A percentile compares a stretch with the other conserved stretches of the same genome.
These are phyloP conservation scores for Enteromius mattozi DNA, from an alignment of 2,797 vertebrate genomes.

Conservation along the genomic window DNA sequence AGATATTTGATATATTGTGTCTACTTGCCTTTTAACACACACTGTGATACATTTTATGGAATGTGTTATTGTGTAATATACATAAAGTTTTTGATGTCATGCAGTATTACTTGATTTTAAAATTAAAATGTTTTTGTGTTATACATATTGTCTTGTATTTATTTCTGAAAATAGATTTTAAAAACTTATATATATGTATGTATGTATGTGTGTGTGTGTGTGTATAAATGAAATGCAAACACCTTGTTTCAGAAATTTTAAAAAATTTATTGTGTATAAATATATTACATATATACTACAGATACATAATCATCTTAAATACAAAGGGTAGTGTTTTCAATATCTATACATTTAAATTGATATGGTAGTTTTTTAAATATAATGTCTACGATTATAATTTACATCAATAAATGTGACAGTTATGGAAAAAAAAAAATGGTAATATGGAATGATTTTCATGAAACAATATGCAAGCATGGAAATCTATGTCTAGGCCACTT, in stretches of 20 bases:
- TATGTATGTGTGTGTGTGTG: too few species aligned
- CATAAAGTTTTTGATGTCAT: slow-evolving; percentile 10
- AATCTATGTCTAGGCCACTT: slow-evolving; percentile 29
- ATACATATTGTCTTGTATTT: background rate
- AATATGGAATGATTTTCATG: slow-evolving; percentile 94
- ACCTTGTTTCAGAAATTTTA: slow-evolving; percentile 84
- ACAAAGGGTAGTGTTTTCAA: slow-evolving; percentile 99
- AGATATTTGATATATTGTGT: slow-evolving; percentile 15
- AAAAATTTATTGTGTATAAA: slow-evolving; percentile 99
- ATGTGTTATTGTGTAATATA: background rate
- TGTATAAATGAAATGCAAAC: slow-evolving; percentile 10
- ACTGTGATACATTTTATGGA: background rate
- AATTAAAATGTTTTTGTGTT: slow-evolving; percentile 27
- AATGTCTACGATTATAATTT: slow-evolving; percentile 99
- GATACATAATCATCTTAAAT: slow-evolving; percentile 99
- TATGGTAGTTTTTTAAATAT: slow-evolving; percentile 98
- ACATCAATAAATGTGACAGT: slow-evolving; percentile 87
- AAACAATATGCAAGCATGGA: slow-evolving; percentile 9
- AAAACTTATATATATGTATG: background rate
- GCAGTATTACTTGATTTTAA: slow-evolving; percentile 6
- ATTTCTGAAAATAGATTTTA: background rate
- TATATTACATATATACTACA: slow-evolving; percentile 99
- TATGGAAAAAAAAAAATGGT: slow-evolving; percentile 82
- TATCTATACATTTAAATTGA: slow-evolving; percentile 99
- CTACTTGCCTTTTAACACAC: background rate